Conservation (phyloP, 2,113 vertebrate genomes). For the Hippolais icterina region DNA sequence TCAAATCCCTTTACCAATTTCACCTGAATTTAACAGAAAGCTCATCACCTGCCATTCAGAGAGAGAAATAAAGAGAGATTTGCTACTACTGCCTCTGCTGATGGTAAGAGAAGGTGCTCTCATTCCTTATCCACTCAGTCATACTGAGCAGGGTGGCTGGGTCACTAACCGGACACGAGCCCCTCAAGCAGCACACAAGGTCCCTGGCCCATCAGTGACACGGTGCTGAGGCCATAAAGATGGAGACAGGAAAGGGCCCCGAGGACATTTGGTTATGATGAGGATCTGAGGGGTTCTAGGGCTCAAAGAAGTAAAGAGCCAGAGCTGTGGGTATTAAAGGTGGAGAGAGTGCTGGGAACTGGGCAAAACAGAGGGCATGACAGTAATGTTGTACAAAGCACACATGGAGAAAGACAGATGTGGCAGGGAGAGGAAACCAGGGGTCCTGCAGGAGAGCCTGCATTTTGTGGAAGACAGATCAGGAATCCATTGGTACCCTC, state of each 20-base stretch:
- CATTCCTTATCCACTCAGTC: background rate
- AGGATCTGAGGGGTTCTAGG: background rate
- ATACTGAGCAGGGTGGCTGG: background rate
- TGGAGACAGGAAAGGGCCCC: background rate
- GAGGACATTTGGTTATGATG: background rate
- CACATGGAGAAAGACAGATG: background rate
- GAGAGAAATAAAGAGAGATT: background rate
- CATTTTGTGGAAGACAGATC: background rate
- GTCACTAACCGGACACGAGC: rapidly evolving
- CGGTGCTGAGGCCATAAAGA: background rate
- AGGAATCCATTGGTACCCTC: background rate
- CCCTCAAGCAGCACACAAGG: rapidly evolving
- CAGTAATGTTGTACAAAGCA: background rate
- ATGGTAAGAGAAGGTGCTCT: background rate
- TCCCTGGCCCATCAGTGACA: background rate
- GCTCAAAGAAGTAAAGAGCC: background rate
- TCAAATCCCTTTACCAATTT: background rate
- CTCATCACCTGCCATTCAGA: background rate
- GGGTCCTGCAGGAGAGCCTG: background rate
- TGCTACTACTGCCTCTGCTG: background rate
- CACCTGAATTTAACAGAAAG: background rate
- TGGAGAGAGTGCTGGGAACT: background rate
- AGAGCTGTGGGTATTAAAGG: background rate
- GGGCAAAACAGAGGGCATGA: background rate
- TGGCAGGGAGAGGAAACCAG: background rate